Conservation (phyloP, 2,797 vertebrate species). For the Poecilia gillii region DNA sequence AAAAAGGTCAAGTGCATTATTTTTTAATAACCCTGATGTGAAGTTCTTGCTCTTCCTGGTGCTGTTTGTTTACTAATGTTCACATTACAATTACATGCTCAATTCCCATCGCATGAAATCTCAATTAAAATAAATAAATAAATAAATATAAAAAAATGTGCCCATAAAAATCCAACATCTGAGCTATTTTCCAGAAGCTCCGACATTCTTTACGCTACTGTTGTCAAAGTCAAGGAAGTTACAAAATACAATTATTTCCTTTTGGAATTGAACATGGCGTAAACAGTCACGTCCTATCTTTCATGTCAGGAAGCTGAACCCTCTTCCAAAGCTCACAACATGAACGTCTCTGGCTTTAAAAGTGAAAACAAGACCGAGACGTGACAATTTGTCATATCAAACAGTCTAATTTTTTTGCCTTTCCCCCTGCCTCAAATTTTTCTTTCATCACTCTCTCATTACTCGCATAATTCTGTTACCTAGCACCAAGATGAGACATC, state of each 20-base stretch:
- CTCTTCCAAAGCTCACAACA: constrained; percentile 20
- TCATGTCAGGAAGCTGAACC: constrained; percentile 30
- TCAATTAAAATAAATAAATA: neutral
- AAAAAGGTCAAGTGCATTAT: too few species aligned
- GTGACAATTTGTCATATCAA: constrained; percentile 47
- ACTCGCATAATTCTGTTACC: constrained; percentile 75
- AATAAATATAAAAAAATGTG: neutral
- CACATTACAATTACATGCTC: neutral
- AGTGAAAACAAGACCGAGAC: constrained; percentile 55
- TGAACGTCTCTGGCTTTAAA: constrained; percentile 20
- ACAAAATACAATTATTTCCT: constrained; percentile 1
- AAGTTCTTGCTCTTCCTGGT: neutral
- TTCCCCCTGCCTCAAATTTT: constrained; percentile 22
- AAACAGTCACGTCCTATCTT: constrained; percentile 9
- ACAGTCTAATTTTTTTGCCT: constrained; percentile 24
- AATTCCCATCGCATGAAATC: neutral
- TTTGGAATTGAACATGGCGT: neutral
- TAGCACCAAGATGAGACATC: constrained; percentile 75
- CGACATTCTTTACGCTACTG: neutral
- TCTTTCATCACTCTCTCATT: constrained; percentile 57
- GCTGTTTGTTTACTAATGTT: neutral
- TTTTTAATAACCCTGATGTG: neutral
- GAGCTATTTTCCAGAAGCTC: too few species aligned
- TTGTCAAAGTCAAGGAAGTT: neutral
- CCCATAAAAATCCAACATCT: neutral